Evolutionary conservation across 2,888 invertebrate species (phyloP), one percentile per base, ranked within the genome.

Genomic region (Boloria euphrosyne): DNA sequence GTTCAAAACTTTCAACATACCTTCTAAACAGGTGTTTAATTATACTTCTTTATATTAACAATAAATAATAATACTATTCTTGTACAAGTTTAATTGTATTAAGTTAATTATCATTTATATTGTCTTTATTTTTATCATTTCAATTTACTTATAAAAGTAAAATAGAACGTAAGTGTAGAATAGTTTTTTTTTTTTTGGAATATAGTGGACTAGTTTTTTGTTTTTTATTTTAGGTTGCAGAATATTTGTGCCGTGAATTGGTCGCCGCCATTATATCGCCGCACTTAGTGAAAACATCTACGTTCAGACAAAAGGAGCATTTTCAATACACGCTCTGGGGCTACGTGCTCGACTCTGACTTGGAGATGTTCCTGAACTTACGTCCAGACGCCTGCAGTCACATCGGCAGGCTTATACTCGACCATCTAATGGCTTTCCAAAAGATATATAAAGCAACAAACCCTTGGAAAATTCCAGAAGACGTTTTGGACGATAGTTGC

Each of bases 211-310:
- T 22, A 22, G 22, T 7, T 47, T 13, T n/a, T 49, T 10, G n/a
- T 16, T 0, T 16, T 49, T 13, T 2, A 64, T 71, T 68, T 14
- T 75, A 94, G 94, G 87, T 95, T 57, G 93, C 94, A 2, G 93
- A 94, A 80, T 94, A 95, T 75, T 83, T 95, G 1, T 94, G 94
- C 73, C 92, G 93, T 67, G 94, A 95, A 85, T 93, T 95, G 78
- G 93, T 94, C 31, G 89, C 88, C 46, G 90, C 94, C 0, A 90
- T 93, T 31, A 90, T 91, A 75, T 92, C 92, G 0, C 92, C 92
- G 0, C 93, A 93, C 65, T 76, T 93, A 5, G 81, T 90, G 1
- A 89, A 91, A 72, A 90, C 90, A 2, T 90, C 93, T 0, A 87
- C 90, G 4, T 93, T 92, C 78, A 79, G 90, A 61, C 92, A 92